phyloP scores from a whole-genome alignment of 2,888 invertebrate genomes.

The Saturnia japonica region DNA sequence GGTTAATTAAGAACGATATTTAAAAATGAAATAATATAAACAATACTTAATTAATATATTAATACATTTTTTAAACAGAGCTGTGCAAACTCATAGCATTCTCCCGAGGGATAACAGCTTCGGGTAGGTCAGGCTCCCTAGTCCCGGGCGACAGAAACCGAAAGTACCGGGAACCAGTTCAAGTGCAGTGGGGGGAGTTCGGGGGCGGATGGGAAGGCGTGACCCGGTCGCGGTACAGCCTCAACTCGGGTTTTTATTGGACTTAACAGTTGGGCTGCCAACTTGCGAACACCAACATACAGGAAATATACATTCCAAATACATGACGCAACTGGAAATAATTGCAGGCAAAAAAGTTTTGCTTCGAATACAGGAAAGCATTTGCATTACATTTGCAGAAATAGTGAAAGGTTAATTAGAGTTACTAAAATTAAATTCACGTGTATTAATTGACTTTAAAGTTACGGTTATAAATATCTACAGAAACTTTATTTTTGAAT shows the following conservation, averaged over 20 bases:
- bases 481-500: background rate
- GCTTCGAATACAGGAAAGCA: background rate
- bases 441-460: background rate
- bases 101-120: conserved; percentile 35
- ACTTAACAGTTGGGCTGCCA: conserved; percentile 11
- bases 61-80: background rate
- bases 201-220: conserved; percentile 41
- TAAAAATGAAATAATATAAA: background rate
- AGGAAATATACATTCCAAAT: background rate
- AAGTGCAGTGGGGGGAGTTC: conserved; percentile 53
- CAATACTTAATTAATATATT: background rate
- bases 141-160: conserved; percentile 62
- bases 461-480: background rate
- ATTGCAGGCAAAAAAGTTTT: background rate
- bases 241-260: conserved; percentile 31
- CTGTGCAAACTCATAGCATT: background rate
- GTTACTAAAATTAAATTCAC: background rate
- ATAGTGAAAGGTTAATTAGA: background rate
- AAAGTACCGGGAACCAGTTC: conserved; percentile 69
- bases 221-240: conserved; percentile 56
- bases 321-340: background rate
- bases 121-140: conserved; percentile 64
- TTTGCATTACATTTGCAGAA: background rate
- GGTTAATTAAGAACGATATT: background rate
- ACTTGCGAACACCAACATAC: background rate